These are phyloP conservation scores for Xiphophorus birchmanni DNA, from an alignment of 2,797 vertebrate genomes.

Conservation along the genomic window DNA sequence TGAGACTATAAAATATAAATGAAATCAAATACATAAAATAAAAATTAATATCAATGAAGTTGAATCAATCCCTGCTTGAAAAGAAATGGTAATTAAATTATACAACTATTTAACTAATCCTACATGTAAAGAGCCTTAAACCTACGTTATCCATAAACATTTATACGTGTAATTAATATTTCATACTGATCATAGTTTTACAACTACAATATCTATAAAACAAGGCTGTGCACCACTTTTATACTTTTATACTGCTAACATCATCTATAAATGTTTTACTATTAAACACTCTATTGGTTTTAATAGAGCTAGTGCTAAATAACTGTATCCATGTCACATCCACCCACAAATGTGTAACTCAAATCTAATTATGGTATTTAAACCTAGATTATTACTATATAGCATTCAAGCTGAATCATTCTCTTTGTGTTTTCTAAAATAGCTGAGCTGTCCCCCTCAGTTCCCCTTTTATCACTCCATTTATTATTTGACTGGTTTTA, in stretches of 20 bases:
- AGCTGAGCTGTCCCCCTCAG: neutral
- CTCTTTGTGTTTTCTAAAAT: neutral
- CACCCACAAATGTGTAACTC: neutral
- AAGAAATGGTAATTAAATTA: neutral
- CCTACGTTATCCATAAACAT: neutral
- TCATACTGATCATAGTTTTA: neutral
- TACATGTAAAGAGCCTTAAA: neutral
- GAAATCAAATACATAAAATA: neutral
- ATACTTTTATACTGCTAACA: neutral
- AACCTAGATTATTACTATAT: neutral
- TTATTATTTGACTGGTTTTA: neutral
- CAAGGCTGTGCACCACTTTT: neutral
- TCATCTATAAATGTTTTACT: neutral
- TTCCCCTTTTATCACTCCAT: neutral
- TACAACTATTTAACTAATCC: neutral
- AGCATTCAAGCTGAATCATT: neutral
- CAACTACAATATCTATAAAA: neutral
- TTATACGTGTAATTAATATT: neutral
- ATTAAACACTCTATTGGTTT: neutral
- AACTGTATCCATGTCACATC: neutral
- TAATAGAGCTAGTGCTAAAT: neutral
- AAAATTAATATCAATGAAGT: neutral
- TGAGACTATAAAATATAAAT: neutral
- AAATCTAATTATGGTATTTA: neutral
- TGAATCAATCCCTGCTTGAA: neutral